Percentiles rank a stretch among this genome's conserved stretches.
These are phyloP conservation scores for Aphrophora alni DNA, from an alignment of 2,888 invertebrate species.

Conservation along the genomic window DNA sequence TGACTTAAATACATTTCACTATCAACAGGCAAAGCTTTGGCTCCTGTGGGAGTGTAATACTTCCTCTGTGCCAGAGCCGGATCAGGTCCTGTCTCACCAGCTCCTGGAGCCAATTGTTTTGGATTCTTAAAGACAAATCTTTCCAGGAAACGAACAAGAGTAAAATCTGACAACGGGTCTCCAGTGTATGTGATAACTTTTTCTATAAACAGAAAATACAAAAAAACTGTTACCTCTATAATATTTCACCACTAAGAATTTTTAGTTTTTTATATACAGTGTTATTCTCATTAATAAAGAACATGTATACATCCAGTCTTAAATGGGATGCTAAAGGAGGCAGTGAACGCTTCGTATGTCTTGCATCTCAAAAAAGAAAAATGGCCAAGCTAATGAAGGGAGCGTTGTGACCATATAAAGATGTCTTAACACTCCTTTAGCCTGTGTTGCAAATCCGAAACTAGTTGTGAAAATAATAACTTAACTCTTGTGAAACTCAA, in stretches of 20 bases:
- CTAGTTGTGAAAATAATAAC: too few species aligned
- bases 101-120: constrained; percentile 66
- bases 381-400: too few species aligned
- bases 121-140: constrained; percentile 96
- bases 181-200: constrained; percentile 84
- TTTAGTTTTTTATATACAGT: neutral
- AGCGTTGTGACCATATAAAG: too few species aligned
- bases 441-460: too few species aligned
- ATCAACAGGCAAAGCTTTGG: constrained; percentile 74
- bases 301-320: too few species aligned
- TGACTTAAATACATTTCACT: constrained; percentile 73
- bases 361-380: too few species aligned
- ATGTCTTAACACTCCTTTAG: too few species aligned
- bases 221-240: too few species aligned
- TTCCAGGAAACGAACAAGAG: constrained; percentile 88
- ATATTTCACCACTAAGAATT: too few species aligned
- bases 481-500: too few species aligned
- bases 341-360: too few species aligned
- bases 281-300: neutral
- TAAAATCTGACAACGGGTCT: constrained; percentile 93
- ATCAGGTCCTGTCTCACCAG: constrained; percentile 64
- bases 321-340: too few species aligned
- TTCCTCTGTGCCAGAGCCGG: constrained; percentile 70
- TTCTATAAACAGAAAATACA: constrained; percentile 60
- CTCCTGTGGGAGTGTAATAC: constrained; percentile 73